Evolutionary conservation across 2,113 vertebrate genomes (phyloP).

Genomic region (Tupaia chinensis): DNA sequence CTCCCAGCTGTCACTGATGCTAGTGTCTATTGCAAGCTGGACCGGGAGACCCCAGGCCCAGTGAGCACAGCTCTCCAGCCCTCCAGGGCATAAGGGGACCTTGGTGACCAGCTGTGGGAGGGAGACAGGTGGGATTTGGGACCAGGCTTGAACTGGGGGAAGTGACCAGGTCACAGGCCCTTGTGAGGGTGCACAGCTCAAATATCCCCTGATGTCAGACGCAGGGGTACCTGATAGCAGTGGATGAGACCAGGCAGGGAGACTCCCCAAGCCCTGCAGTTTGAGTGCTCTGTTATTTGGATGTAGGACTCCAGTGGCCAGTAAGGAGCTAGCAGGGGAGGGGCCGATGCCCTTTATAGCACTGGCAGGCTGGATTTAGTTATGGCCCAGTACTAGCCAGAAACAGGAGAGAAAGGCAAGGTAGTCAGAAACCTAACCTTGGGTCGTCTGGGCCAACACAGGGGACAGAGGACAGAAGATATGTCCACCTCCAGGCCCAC

Average conservation of each 20-base stretch:
- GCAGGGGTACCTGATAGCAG: background rate
- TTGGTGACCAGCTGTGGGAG: background rate
- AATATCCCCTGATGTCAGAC: too few relatives aligned
- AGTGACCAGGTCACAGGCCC: too few relatives aligned
- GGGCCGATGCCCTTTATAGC: background rate
- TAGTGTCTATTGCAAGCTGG: accelerated
- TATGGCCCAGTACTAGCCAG: background rate
- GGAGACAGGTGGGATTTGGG: background rate
- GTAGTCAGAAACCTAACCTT: background rate
- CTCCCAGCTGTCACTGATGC: background rate
- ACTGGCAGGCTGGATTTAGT: background rate
- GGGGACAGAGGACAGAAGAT: background rate
- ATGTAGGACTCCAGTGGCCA: background rate
- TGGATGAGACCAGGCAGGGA: background rate
- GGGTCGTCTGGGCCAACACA: background rate
- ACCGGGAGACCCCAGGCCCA: background rate
- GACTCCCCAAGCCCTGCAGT: background rate
- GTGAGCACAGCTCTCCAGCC: background rate
- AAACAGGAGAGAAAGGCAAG: background rate
- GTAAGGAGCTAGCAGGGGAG: accelerated
- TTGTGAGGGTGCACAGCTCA: too few relatives aligned
- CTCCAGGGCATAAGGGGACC: background rate
- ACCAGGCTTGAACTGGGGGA: background rate
- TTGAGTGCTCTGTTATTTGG: background rate
- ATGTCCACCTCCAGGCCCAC: background rate